Evolutionary conservation across 1,140 invertebrate species (phyloP), one percentile per base, ranked within the genome.

Genomic region (Micrasema minimum): DNA sequence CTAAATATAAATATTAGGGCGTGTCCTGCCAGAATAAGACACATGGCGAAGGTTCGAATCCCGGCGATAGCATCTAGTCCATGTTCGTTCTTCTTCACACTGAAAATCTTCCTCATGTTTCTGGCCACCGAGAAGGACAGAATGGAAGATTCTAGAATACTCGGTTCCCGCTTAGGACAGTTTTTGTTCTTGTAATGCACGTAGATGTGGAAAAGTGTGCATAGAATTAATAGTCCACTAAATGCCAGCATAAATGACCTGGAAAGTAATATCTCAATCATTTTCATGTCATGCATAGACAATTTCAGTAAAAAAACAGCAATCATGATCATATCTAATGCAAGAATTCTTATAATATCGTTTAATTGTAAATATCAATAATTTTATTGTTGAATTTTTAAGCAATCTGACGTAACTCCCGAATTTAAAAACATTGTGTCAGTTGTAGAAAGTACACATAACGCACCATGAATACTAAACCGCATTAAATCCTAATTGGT

Each of bases 51-150:
- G 20, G 88, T 84, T 78, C 88, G 90, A 18, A 91, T 88, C 6
- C 90, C 90, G 55, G 87, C 86, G 50, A 91, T 83, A 66, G 88
- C 89, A 71, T 89, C 88, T 26, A 90, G 77, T 48, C 88, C 88
- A 10, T 88, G 77, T 20, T 83, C 83, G 68, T 87, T 86, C 78
- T 89, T 88, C 75, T 87, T 88, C 10, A 85, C 82, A 16, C 87
- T 88, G 62, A 88, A 79, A 71, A 89, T 85, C 77, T 88, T 89
- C 77, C 84, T 85, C 41, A 85, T 77, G 77, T 88, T 89, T 75
- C 85, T 84, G 41, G 87, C 84, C 10, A 88, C 45, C 2, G 88
- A 89, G 81, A 90, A 89, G 14, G 85, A 85, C 20, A 86, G 43
- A n/a, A 89, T 79, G 5, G 86, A 73, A 35, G 87, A 65, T 62